Conservation (phyloP, 2,797 vertebrate species). For the Allobates femoralis region DNA sequence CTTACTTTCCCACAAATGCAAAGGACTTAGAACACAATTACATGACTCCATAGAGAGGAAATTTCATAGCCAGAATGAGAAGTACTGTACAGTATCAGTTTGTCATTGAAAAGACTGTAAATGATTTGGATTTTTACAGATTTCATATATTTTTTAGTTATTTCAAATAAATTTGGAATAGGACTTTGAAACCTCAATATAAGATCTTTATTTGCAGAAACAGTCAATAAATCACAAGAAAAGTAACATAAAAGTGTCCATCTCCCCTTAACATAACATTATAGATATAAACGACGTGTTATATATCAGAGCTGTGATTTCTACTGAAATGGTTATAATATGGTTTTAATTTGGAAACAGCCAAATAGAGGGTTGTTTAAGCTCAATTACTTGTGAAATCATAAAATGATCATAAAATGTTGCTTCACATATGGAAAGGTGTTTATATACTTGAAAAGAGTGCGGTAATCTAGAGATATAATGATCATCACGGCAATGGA, state of each 20-base stretch:
- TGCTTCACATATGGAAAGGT: conserved; percentile 43
- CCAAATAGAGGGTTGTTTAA: not conserved
- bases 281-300: not conserved
- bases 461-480: not conserved
- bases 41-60: not conserved
- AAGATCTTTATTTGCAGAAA: conserved; percentile 6
- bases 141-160: not conserved
- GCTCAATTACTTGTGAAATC: not conserved
- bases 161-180: not conserved
- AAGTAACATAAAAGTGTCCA: not conserved
- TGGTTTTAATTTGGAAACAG: not conserved
- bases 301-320: not conserved
- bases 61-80: not conserved
- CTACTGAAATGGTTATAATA: not conserved
- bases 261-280: not conserved
- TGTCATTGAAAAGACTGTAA: not conserved
- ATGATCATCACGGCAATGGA: not conserved
- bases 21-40: not conserved
- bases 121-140: not conserved
- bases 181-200: not conserved
- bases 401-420: conserved; percentile 9
- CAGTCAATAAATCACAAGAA: not conserved
- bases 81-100: not conserved
- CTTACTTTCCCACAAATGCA: not conserved
- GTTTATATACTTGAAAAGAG: conserved; percentile 11